A percentile compares a stretch with the other conserved stretches of the same genome.
Evolutionary conservation across 2,797 vertebrate genomes (phyloP).

Genomic region (Myotis daubentonii): DNA sequence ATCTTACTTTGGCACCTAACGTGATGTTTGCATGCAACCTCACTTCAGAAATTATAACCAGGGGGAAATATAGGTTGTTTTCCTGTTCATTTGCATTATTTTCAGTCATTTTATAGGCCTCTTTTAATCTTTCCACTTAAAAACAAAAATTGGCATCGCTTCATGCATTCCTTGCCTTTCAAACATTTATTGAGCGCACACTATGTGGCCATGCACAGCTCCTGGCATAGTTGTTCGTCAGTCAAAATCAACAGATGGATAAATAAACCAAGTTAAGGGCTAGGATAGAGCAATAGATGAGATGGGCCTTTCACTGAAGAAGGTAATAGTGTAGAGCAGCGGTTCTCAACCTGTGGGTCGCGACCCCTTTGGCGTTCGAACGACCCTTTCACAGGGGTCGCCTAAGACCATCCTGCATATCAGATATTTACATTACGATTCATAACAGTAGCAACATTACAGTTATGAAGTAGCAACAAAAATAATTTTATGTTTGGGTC

Average conservation of each 20-base stretch:
- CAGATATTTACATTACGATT: too few relatives aligned
- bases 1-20: constrained; percentile 46
- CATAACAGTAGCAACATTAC: too few relatives aligned
- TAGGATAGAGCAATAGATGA: not conserved
- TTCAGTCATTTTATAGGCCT: not conserved
- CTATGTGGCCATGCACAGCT: not conserved
- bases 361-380: too few relatives aligned
- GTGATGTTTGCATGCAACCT: not conserved
- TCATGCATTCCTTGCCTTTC: constrained; percentile 52
- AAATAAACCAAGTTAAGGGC: not conserved
- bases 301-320: not conserved
- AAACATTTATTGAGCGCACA: not conserved
- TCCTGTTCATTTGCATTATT: not conserved
- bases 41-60: not conserved
- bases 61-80: not conserved
- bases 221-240: not conserved
- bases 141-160: not conserved
- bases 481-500: too few relatives aligned
- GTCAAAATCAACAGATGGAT: not conserved
- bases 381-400: too few relatives aligned
- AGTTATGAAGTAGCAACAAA: too few relatives aligned
- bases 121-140: constrained; percentile 39
- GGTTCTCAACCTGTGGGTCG: too few relatives aligned
- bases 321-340: not conserved
- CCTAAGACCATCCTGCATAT: too few relatives aligned